phyloP scores from a whole-genome alignment of 2,888 invertebrate genomes.

The Liposcelis brunnea region DNA sequence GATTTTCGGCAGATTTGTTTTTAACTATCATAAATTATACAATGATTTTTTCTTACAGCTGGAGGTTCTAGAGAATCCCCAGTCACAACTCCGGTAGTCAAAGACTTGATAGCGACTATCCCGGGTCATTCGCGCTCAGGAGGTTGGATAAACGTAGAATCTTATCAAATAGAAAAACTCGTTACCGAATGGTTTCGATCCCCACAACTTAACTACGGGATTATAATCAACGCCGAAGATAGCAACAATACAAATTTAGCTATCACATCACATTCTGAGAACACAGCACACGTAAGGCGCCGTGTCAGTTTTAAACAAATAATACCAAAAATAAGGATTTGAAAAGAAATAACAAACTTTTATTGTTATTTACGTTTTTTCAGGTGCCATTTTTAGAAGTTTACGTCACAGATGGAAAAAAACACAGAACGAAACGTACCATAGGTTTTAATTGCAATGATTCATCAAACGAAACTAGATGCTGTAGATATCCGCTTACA shows the following conservation, averaged over 20 bases:
- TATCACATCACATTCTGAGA: neutral
- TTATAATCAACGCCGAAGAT: constrained; percentile 44
- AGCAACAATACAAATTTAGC: constrained; percentile 15
- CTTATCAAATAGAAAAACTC: constrained; percentile 43
- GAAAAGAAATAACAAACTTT: too few species aligned
- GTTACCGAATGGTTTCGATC: constrained; percentile 61
- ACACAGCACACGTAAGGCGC: too few species aligned
- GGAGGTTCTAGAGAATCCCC: neutral
- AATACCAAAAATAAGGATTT: too few species aligned
- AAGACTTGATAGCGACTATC: constrained; percentile 22
- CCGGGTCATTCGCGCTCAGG: constrained; percentile 30
- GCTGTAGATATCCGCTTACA: constrained; percentile 84
- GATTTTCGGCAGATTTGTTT: too few species aligned
- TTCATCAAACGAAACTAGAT: constrained; percentile 59
- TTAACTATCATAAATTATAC: too few species aligned
- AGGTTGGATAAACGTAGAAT: constrained; percentile 50
- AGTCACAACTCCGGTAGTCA: neutral
- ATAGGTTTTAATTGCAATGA: constrained; percentile 73
- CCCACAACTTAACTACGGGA: constrained; percentile 55
- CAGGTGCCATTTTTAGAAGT: constrained; percentile 42
- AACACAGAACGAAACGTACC: constrained; percentile 55
- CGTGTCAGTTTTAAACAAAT: too few species aligned
- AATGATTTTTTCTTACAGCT: too few species aligned
- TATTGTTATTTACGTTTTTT: too few species aligned
- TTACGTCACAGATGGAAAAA: constrained; percentile 33